Evolutionary conservation across 1,140 invertebrate genomes (phyloP), one percentile per base, ranked within the genome.

Genomic region (Papilio xuthus): DNA sequence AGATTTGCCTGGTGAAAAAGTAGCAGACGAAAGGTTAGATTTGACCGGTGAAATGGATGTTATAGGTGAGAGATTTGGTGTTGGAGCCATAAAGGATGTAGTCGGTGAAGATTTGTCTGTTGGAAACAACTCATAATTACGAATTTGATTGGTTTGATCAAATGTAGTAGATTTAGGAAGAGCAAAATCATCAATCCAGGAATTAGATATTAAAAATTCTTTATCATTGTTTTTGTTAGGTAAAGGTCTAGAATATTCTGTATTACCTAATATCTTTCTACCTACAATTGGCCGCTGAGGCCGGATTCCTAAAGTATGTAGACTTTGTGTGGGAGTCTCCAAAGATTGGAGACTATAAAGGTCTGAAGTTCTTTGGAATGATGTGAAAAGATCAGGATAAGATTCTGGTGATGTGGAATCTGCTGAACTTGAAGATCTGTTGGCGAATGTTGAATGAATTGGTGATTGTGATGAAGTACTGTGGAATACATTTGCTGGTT

Each of bases 331-430:
- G 20, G 85, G 84, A 26, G 86, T 82, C 0, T 89, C 86, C 23
- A 69, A 79, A 13, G 50, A 28, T 73, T 9, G n/a, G 4, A 42
- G 28, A 26, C 13, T 63, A 20, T 13, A 47, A 20, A 50, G 73
- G 20, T 83, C 32, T 72, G 50, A 67, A 77, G 47, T 67, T 20
- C 50, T 53, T 78, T 79, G 69, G 47, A 53, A 81, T 41, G 84
- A 79, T 18, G 84, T n/a, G 18, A 75, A 56, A 0, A 56, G 44
- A 12, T 89, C 84, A 12, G 84, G 84, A 41, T 89, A 91, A 0
- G 86, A 85, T 23, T 90, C 90, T 3, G 92, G 90, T 8, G 92
- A 91, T 12, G 80, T 86, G 0, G 90, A 91, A 78, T 93, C 90
- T 0, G 89, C 81, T 0, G 90, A 91, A 73, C 90, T 91, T 9